Conservation (phyloP, 53 echinoderm and acorn worm genomes). For the Echinometra lucunter region DNA sequence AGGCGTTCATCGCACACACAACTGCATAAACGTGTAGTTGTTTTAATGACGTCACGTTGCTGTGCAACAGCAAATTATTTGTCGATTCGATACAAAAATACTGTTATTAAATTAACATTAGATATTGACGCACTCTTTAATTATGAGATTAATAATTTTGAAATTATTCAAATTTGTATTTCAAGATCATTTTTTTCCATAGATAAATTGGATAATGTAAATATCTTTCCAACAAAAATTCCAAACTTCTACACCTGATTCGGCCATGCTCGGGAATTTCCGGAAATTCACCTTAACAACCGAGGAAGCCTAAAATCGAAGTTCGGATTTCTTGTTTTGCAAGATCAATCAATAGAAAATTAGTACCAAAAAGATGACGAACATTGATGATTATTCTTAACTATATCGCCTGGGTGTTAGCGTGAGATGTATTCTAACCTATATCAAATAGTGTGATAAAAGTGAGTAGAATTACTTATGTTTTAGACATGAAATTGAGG, state of each 20-base stretch:
- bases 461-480: neutral
- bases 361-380: neutral
- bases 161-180: neutral
- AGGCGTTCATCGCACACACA: neutral
- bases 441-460: neutral
- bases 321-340: slow-evolving; percentile 17
- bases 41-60: slow-evolving; percentile 89
- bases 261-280: slow-evolving; percentile 66
- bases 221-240: neutral
- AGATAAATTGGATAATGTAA: too few species aligned
- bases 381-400: neutral
- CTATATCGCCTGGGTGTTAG: neutral
- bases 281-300: slow-evolving; percentile 85
- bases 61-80: slow-evolving; percentile 57
- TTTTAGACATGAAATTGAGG: neutral
- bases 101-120: neutral
- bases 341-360: slow-evolving; percentile 26
- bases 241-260: neutral
- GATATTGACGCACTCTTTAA: too few species aligned
- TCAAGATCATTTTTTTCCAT: too few species aligned
- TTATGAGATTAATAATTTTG: neutral
- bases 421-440: neutral
- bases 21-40: slow-evolving; percentile 43
- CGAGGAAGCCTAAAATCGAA: slow-evolving; percentile 50
- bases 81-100: neutral